These are phyloP conservation scores for Stegastes partitus DNA, from an alignment of 2,113 vertebrate species.

Conservation along the genomic window DNA sequence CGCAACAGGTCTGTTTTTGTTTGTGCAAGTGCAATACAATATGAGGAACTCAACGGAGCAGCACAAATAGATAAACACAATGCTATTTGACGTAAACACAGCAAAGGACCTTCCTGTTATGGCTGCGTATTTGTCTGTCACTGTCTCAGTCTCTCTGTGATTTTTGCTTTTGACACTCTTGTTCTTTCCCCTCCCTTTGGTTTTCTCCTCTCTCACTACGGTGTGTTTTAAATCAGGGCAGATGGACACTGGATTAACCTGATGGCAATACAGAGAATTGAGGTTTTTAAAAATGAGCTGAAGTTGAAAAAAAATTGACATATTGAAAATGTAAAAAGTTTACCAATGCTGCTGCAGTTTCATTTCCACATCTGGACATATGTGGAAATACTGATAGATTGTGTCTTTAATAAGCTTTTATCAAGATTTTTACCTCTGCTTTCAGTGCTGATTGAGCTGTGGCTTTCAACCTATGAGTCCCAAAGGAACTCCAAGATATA, in stretches of 20 bases:
- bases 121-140: constrained; percentile 53
- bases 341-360: neutral
- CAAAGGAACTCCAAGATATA: too few species aligned
- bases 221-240: constrained; percentile 47
- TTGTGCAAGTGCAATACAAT: constrained; percentile 65
- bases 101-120: constrained; percentile 78
- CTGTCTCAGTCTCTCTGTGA: constrained; percentile 43
- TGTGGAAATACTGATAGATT: too few species aligned
- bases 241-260: constrained; percentile 21
- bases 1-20: constrained; percentile 54
- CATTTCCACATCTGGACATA: neutral
- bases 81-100: constrained; percentile 71
- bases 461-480: too few species aligned
- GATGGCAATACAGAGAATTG: constrained; percentile 17
- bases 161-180: constrained; percentile 47
- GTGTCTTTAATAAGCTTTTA: too few species aligned
- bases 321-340: neutral
- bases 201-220: constrained; percentile 45
- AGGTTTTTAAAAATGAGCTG: neutral
- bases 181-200: constrained; percentile 20
- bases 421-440: too few species aligned
- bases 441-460: too few species aligned
- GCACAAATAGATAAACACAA: constrained; percentile 60
- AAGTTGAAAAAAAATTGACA: neutral
- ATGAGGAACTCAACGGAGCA: constrained; percentile 67